phyloP scores from a whole-genome alignment of 2,888 invertebrate species.

The Auanema sp. region DNA sequence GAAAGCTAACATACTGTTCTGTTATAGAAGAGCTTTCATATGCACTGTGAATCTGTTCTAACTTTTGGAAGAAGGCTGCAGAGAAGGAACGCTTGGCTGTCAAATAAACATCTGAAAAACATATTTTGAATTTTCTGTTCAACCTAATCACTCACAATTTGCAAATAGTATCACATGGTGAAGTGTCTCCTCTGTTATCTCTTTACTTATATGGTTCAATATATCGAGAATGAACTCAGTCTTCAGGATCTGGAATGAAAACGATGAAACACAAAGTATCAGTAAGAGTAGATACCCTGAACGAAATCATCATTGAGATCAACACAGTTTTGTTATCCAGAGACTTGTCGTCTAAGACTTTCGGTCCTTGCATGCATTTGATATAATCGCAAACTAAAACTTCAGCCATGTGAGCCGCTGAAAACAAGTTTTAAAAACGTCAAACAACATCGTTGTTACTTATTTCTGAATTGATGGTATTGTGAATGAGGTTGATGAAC shows the following conservation, averaged over 20 bases:
- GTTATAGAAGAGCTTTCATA: slow-evolving; percentile 26
- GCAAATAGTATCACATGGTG: no score
- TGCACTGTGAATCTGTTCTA: no score
- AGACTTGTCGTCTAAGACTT: slow-evolving; percentile 36
- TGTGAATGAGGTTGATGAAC: slow-evolving; percentile 40
- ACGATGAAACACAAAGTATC: no score
- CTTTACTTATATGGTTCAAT: no score
- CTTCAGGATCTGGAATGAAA: no score
- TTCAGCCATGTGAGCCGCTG: slow-evolving; percentile 48
- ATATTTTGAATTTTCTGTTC: no score
- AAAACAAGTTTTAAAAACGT: slow-evolving; percentile 9
- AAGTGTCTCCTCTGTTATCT: no score
- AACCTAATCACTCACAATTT: no score
- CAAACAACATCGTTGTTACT: slow-evolving; percentile 25
- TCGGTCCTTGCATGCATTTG: slow-evolving; percentile 23
- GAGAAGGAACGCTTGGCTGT: no score
- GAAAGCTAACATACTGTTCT: not conserved
- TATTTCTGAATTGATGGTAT: slow-evolving; percentile 43
- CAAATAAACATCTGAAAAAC: no score
- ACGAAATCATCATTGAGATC: slow-evolving; percentile 33
- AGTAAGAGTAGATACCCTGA: slow-evolving; percentile 27
- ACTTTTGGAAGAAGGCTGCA: no score
- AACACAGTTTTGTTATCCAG: slow-evolving; percentile 45
- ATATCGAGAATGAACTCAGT: no score
- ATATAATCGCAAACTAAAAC: slow-evolving; percentile 40